Evolutionary conservation across 1,140 invertebrate species (phyloP).

Genomic region (Conus betulinus): DNA sequence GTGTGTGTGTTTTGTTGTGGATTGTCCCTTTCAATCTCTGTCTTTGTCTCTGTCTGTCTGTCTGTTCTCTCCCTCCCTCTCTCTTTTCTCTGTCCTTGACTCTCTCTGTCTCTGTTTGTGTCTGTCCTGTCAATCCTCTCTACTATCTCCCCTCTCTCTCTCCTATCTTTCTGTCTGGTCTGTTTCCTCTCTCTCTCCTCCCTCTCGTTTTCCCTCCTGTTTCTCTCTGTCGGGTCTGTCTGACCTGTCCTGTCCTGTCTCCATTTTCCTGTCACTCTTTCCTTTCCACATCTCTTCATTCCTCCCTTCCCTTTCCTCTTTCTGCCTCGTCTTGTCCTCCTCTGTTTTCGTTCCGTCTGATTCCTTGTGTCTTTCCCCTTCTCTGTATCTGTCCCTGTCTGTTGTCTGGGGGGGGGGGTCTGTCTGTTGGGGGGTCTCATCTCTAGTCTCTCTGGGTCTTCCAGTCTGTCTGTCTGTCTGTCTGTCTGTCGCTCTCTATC

Average conservation of each 20-base stretch:
- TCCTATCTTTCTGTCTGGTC: too few species aligned
- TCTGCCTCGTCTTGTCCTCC: not conserved
- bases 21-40: too few species aligned
- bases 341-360: not conserved
- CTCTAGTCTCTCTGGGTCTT: too few species aligned
- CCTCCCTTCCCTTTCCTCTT: not conserved
- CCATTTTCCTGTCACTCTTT: constrained; percentile 5
- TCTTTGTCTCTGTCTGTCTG: not conserved
- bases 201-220: not conserved
- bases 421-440: too few species aligned
- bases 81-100: not conserved
- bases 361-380: not conserved
- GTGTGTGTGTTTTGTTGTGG: too few species aligned
- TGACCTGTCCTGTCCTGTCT: constrained; percentile 13
- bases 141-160: not conserved
- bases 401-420: too few species aligned
- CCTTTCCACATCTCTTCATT: too few species aligned
- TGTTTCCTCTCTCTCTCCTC: not conserved
- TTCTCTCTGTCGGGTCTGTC: not conserved
- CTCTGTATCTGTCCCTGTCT: too few species aligned
- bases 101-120: not conserved
- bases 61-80: too few species aligned
- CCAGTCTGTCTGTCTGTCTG: too few species aligned
- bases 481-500: too few species aligned
- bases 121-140: not conserved